These are phyloP conservation scores for Merodon equestris DNA, from an alignment of 2,888 invertebrate genomes.

Conservation along the genomic window DNA sequence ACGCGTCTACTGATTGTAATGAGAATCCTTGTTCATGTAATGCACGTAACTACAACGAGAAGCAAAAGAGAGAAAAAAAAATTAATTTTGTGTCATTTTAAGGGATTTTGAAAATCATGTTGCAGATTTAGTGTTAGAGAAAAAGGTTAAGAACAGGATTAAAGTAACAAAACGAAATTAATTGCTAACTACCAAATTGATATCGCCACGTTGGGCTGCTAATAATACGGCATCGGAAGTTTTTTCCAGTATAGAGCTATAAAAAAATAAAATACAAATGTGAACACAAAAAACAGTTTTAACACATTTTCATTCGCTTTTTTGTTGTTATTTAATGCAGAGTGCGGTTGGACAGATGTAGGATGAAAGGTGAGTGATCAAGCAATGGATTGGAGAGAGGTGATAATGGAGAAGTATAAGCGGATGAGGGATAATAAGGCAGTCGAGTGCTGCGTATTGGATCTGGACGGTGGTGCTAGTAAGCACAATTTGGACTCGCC, in stretches of 20 bases:
- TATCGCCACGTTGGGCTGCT: conserved; percentile 91
- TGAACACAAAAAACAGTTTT: conserved; percentile 58
- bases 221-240: conserved; percentile 89
- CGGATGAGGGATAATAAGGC: no score
- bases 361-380: no score
- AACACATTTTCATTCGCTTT: conserved; percentile 53
- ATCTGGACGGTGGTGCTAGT: no score
- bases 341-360: no score
- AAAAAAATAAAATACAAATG: conserved; percentile 74
- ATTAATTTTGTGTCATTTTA: conserved; percentile 18
- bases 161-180: conserved; percentile 30
- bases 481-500: no score
- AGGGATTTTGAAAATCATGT: background rate
- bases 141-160: background rate
- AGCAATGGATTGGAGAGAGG: no score
- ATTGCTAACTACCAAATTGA: conserved; percentile 83
- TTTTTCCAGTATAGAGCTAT: conserved; percentile 89
- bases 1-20: conserved; percentile 88
- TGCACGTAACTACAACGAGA: conserved; percentile 85
- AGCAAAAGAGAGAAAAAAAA: conserved; percentile 27
- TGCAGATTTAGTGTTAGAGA: no score
- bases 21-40: conserved; percentile 91
- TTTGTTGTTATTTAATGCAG: conserved; percentile 5
- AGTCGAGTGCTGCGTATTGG: no score
- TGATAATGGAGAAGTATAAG: no score